These are phyloP conservation scores for Tetramorium alpestre DNA, from an alignment of 1,140 invertebrate genomes.

Conservation along the genomic window DNA sequence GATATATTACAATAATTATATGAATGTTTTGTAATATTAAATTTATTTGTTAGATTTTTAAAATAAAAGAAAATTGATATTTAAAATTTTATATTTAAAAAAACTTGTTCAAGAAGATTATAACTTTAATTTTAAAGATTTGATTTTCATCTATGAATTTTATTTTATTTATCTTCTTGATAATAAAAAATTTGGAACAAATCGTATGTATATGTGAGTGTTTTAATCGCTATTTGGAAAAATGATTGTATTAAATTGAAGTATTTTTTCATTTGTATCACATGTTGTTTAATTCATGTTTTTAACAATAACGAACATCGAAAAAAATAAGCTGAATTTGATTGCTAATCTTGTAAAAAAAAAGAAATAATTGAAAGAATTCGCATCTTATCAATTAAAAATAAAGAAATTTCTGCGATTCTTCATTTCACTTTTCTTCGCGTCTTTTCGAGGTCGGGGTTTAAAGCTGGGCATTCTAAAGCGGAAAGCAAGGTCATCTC, in stretches of 20 bases:
- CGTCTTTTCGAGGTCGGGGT: constrained; percentile 36
- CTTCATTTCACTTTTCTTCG: constrained; percentile 58
- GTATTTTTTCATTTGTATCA: neutral
- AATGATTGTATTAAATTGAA: neutral
- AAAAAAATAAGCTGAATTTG: neutral
- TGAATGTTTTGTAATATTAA: constrained; percentile 10
- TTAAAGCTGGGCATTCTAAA: constrained; percentile 52
- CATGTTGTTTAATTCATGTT: neutral
- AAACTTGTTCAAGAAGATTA: neutral
- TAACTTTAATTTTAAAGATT: neutral
- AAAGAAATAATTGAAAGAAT: neutral
- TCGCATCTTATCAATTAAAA: neutral
- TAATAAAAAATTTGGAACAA: neutral
- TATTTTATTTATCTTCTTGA: neutral
- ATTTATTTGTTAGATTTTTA: neutral
- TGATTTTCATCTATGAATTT: too few relatives aligned
- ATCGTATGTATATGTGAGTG: neutral
- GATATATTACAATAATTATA: neutral
- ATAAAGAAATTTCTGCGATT: neutral
- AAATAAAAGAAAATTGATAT: neutral
- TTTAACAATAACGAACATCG: neutral
- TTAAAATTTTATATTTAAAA: neutral
- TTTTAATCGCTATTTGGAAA: neutral
- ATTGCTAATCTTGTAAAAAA: neutral
- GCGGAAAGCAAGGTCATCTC: constrained; percentile 40